phyloP scores from a whole-genome alignment of 1,140 invertebrate genomes.

The Drosophila arawakana region DNA sequence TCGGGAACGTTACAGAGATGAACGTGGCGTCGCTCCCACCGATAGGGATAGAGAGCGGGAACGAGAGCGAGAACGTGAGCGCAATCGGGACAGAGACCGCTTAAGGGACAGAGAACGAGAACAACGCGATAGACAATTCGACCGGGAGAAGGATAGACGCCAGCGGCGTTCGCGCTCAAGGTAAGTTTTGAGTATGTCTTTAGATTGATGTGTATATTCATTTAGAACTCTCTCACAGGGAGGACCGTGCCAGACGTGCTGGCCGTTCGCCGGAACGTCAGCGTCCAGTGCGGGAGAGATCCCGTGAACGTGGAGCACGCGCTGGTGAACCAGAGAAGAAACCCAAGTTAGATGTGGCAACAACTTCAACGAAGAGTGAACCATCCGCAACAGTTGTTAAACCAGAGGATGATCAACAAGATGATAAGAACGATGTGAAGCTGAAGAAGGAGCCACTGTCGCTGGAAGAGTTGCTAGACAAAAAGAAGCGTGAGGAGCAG shows the following conservation, averaged over 20 bases:
- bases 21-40: constrained; percentile 35
- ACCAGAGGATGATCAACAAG: constrained; percentile 75
- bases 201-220: background rate
- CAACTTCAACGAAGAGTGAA: background rate
- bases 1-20: constrained; percentile 82
- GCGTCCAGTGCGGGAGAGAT: constrained; percentile 50
- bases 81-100: constrained; percentile 58
- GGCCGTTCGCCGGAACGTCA: constrained; percentile 72
- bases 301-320: constrained; percentile 55
- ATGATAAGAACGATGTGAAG: constrained; percentile 32
- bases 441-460: constrained; percentile 94
- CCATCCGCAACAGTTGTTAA: background rate
- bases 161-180: constrained; percentile 76
- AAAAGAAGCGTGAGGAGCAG: constrained; percentile 98
- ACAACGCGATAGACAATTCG: constrained; percentile 41
- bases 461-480: constrained; percentile 97
- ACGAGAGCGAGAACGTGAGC: constrained; percentile 63
- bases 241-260: constrained; percentile 75
- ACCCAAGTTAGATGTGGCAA: constrained; percentile 43
- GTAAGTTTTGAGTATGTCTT: constrained; percentile 11
- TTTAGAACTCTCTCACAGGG: constrained; percentile 23
- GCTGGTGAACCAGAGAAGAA: constrained; percentile 55
- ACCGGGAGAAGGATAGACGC: constrained; percentile 69
- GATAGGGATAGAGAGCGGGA: constrained; percentile 49
- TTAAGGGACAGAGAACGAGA: constrained; percentile 58